phyloP scores from a whole-genome alignment of 30 jellyfish, hydroid and myxozoan species.

The Turritopsis rubra region DNA sequence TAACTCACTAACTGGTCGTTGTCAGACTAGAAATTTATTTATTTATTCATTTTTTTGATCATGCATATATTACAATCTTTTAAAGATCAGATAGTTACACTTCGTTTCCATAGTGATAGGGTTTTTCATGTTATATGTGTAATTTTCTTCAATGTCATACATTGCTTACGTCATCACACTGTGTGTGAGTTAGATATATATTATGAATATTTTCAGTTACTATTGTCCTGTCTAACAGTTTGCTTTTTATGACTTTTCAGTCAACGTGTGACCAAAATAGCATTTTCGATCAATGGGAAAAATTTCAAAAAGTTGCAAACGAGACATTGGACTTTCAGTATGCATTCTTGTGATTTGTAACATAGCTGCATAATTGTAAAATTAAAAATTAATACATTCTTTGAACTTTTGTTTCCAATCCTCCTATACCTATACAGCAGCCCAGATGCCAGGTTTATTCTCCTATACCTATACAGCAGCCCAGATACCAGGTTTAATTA shows the following conservation, averaged over 20 bases:
- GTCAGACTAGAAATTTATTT: neutral
- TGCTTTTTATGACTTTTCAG: neutral
- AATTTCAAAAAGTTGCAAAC: too few species aligned
- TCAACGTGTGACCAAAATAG: neutral
- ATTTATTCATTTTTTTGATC: neutral
- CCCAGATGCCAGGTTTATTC: too few species aligned
- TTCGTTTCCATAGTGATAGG: neutral
- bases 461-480: too few species aligned
- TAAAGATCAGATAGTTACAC: neutral
- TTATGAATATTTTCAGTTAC: neutral
- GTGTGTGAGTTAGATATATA: neutral
- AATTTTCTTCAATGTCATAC: neutral
- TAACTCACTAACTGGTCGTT: neutral
- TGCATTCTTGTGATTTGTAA: neutral
- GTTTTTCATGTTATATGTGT: neutral
- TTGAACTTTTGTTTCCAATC: neutral
- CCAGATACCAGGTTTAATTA: too few species aligned
- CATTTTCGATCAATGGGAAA: too few species aligned
- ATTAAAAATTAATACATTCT: neutral
- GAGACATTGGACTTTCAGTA: too few species aligned
- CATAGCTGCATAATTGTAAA: neutral
- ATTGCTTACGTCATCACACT: neutral
- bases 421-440: too few species aligned
- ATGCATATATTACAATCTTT: neutral
- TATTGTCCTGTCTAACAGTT: neutral